These are phyloP conservation scores for Ridgeia piscesae DNA, from an alignment of 1,140 invertebrate genomes.

Conservation along the genomic window DNA sequence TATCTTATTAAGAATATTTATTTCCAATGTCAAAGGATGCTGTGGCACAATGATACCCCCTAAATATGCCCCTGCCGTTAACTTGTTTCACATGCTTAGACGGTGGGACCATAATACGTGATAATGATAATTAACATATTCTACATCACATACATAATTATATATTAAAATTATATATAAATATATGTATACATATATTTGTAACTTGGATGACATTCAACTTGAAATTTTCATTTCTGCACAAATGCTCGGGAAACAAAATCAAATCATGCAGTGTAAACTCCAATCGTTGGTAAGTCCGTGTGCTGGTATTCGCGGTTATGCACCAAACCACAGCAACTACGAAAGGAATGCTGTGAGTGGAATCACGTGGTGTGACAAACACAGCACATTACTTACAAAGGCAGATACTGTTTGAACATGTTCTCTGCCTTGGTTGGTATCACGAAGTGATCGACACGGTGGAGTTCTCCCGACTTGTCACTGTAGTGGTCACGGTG, in stretches of 20 bases:
- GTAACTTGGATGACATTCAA: neutral
- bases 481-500: constrained; percentile 56
- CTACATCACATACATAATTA: no score
- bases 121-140: no score
- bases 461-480: constrained; percentile 49
- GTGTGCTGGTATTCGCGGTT: neutral
- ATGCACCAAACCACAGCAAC: neutral
- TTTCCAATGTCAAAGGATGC: no score
- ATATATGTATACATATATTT: no score
- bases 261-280: neutral
- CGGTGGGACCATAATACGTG: no score
- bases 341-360: neutral
- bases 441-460: constrained; percentile 52
- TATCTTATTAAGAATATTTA: no score
- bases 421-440: constrained; percentile 50
- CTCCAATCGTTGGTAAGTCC: neutral
- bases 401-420: constrained; percentile 33
- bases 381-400: constrained; percentile 17
- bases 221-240: neutral
- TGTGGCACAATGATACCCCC: no score
- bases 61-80: no score
- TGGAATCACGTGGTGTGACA: neutral
- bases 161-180: no score
- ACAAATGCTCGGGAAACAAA: neutral
- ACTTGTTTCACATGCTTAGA: no score